phyloP scores from a whole-genome alignment of 2,888 invertebrate species.

The Mesorhabditis spiculigera region DNA sequence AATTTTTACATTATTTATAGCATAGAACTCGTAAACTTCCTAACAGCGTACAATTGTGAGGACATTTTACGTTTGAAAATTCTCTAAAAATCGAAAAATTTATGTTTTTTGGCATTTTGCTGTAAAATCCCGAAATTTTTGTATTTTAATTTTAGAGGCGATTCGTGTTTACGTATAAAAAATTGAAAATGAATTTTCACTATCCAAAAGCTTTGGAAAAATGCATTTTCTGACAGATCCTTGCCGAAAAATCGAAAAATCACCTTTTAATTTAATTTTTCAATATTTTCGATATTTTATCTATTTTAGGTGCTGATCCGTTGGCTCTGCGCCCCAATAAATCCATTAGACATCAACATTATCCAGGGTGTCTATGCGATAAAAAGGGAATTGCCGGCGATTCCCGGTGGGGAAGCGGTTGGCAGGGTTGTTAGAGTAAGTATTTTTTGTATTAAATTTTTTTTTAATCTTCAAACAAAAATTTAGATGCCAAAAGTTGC shows the following conservation, averaged over 20 bases:
- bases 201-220: no score
- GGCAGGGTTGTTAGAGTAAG: slow-evolving; percentile 76
- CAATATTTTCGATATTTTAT: background rate
- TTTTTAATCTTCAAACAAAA: slow-evolving; percentile 9
- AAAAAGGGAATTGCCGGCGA: slow-evolving; percentile 69
- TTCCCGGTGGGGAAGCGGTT: slow-evolving; percentile 90
- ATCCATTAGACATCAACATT: slow-evolving; percentile 51
- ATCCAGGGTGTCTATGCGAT: slow-evolving; percentile 32
- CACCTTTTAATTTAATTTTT: background rate
- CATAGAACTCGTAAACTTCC: no score
- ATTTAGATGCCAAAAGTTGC: background rate
- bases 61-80: no score
- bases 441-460: background rate
- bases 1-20: no score
- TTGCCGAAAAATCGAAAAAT: background rate
- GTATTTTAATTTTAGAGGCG: no score
- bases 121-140: no score
- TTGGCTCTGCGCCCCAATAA: slow-evolving; percentile 53
- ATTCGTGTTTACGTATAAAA: no score
- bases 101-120: no score
- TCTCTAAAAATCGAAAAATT: no score
- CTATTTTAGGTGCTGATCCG: slow-evolving; percentile 37
- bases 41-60: no score
- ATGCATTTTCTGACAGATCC: background rate
- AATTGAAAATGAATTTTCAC: no score